Base-by-base conservation (phyloP, 2,113 vertebrate species). In the Hippolais icterina region DNA sequence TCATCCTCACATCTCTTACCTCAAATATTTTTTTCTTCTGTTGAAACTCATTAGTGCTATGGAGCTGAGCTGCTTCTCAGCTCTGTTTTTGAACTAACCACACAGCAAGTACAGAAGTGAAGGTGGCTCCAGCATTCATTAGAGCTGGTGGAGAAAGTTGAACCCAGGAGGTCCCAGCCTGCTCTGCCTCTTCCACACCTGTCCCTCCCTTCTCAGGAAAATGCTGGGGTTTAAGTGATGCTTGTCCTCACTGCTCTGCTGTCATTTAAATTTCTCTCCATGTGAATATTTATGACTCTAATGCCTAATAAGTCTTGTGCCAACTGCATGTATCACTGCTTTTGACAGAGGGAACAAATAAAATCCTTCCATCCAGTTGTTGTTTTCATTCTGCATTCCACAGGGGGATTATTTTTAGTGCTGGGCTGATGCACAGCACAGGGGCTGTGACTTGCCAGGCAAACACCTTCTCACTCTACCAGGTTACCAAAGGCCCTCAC, bases 291-390 rank as follows among this genome's bases (percentile, higher is more conserved):
- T 93, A 33, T 66, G 57, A 94, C 66, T 52, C 63, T 59, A 56
- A 52, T 72, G 75, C 72, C 54, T 84, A 88, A 61, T 37, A 60
- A 88, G 68, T 92, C 76, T 80, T 90, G 83, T 92, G 86, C 93
- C 94, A 94, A 89, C 56, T 95, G 90, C 92, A 88, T 96, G 89
- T 97, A 77, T 71, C 84, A 46, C 75, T 83, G 83, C 72, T 78
- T 88, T 80, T 76, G 57, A 91, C 75, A 79, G 85, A 86, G 41
- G 50, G 95, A 92, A 79, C 57, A 79, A 97, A 96, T 97, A 97
- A 97, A 97, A 37, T 56, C 5, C 0, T 91, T 66, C 56, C 42
- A 86, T 10, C 6, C 12, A 83, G n/a, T 31, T 61, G 76, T 52
- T 83, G 66, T 66, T 65, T 53, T 52, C 28, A 12, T 93, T 83